Base-by-base conservation (phyloP, 2,113 vertebrate species). In the Phalacrocorax aristotelis region DNA sequence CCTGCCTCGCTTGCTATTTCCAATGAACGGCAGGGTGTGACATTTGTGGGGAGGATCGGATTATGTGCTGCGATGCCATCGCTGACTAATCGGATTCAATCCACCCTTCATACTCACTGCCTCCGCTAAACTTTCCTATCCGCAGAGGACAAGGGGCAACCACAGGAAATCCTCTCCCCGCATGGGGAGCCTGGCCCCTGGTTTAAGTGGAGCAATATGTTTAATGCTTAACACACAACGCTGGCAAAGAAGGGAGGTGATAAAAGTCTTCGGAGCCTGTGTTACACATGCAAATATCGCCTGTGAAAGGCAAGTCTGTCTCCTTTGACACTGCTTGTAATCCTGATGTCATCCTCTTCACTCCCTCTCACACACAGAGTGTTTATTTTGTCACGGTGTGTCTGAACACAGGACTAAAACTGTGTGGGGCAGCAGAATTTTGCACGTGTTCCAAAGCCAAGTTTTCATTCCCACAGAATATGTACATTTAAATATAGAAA, bases 341-440 rank as follows among this genome's bases (percentile, higher is more conserved):
- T 96, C 94, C 95, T 94, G 93, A 96, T 96, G 95, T 95, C 94
- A 97, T 94, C 91, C 89, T 91, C 89, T 65, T 85, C 77, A 4
- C 91, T 94, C 91, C 61, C 81, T 83, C 89, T 91, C 12, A 0
- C 49, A 2, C 93, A 87, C 94, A 62, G 57, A 40, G 49, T 90
- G 96, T 48, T 91, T 93, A 48, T 95, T 95, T 97, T 95, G 91
- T 95, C 95, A 91, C 13, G 25, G 89, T 89, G 89, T 71, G 81
- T 79, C 87, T 69, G 60, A 94, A 72, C 72, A 70, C 74, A 58
- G 66, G 84, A 91, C 74, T 93, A 91, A 95, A 95, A 90, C 55
- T 38, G 1, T 66, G 81, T 36, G 68, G 81, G 93, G 70, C 58
- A 70, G 81, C 78, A 94, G 87, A 87, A 92, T 83, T 91, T 84